phyloP scores from a whole-genome alignment of 2,797 vertebrate genomes.

The Podarcis lilfordi region DNA sequence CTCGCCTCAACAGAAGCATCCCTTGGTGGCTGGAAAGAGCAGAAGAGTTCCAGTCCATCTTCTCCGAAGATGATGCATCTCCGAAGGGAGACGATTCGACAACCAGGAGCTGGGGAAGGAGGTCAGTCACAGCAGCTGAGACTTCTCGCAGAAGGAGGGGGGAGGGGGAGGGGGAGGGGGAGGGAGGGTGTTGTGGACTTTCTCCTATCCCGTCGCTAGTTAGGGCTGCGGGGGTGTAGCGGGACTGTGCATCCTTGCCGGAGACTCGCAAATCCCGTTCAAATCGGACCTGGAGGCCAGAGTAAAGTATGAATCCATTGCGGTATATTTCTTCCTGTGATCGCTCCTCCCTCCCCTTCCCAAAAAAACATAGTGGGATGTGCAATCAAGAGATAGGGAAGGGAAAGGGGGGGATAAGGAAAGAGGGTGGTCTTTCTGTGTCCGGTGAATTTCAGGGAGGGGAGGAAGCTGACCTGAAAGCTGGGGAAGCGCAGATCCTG shows the following conservation, averaged over 20 bases:
- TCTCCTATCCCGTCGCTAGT: constrained; percentile 39
- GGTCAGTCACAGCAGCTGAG: constrained; percentile 44
- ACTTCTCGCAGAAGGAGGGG: constrained; percentile 36
- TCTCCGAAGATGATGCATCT: constrained; percentile 52
- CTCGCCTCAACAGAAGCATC: constrained; percentile 38
- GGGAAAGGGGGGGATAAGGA: not conserved
- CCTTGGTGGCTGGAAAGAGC: constrained; percentile 25
- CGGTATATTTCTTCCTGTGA: constrained; percentile 58
- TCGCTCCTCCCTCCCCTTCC: constrained; percentile 60
- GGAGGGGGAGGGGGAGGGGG: no score
- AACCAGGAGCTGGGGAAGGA: not conserved
- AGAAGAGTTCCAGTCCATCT: constrained; percentile 53
- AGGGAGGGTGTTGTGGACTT: constrained; percentile 40
- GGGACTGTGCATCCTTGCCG: constrained; percentile 16
- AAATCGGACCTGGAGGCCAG: constrained; percentile 31
- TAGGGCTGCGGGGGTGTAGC: not conserved
- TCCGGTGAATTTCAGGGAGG: not conserved
- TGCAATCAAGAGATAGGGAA: constrained; percentile 47
- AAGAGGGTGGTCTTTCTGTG: not conserved
- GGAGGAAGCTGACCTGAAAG: constrained; percentile 47
- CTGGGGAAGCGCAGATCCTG: constrained; percentile 38
- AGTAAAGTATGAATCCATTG: constrained; percentile 62
- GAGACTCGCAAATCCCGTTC: constrained; percentile 16
- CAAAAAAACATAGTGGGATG: constrained; percentile 13
- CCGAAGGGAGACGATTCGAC: constrained; percentile 50